These are phyloP conservation scores for Montipora cactus DNA, from an alignment of 64 coral and sea anemone species.

Conservation along the genomic window DNA sequence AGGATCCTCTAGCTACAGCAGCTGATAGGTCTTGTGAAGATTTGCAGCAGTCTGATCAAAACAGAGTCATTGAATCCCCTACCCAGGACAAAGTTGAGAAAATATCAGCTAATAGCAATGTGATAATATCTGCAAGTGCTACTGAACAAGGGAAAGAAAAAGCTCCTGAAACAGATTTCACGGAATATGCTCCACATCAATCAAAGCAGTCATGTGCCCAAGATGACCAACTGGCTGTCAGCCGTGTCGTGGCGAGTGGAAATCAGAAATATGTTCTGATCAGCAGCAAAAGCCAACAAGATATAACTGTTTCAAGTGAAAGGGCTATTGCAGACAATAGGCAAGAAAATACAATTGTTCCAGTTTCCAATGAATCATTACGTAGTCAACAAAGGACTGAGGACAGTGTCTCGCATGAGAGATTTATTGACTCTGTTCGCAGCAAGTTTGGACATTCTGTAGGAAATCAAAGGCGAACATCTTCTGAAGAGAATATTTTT, in stretches of 20 bases:
- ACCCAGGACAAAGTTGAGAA: background rate
- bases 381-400: background rate
- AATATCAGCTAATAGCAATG: background rate
- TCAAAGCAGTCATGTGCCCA: background rate
- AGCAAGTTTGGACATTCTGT: slow-evolving; percentile 63
- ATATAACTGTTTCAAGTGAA: background rate
- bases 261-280: slow-evolving; percentile 37
- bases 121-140: background rate
- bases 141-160: background rate
- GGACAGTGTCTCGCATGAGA: background rate
- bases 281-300: background rate
- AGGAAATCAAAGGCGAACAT: slow-evolving; percentile 18
- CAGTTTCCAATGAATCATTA: slow-evolving; percentile 9
- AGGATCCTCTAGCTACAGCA: background rate
- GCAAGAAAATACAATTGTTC: background rate
- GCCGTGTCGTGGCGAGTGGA: background rate
- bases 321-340: background rate
- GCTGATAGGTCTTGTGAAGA: background rate
- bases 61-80: background rate
- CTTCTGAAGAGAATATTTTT: slow-evolving; percentile 52
- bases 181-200: background rate
- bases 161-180: background rate
- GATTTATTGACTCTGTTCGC: slow-evolving; percentile 24
- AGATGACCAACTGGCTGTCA: background rate
- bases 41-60: background rate